Evolutionary conservation across 2,113 vertebrate species (phyloP).

Genomic region (Diglossa brunneiventris): DNA sequence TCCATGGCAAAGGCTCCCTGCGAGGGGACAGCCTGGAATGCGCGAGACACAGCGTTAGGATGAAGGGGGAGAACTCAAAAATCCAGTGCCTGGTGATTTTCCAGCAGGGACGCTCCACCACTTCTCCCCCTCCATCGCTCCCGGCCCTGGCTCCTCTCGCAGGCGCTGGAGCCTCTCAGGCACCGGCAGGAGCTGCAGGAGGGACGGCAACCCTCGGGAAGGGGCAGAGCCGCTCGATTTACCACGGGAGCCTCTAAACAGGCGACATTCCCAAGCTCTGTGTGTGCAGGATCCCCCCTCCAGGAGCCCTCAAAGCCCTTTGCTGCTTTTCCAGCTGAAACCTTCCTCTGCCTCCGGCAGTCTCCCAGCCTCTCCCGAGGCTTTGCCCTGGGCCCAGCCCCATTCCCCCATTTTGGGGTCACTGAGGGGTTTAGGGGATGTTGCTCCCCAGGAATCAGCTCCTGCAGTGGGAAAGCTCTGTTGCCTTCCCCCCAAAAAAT

Average conservation of each 20-base stretch:
- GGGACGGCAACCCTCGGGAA: not conserved
- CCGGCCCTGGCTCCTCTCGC: not conserved
- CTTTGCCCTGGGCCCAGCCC: not conserved
- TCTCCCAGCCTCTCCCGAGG: not conserved
- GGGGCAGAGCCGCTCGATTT: not conserved
- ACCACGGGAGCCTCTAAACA: rapidly evolving
- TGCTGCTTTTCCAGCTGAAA: not conserved
- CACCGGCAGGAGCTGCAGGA: not conserved
- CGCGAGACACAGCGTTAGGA: rapidly evolving
- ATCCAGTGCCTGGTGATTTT: rapidly evolving
- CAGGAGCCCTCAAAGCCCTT: not conserved
- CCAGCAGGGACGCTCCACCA: not conserved
- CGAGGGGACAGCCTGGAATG: not conserved
- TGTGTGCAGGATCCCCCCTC: rapidly evolving
- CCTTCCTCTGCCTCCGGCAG: not conserved
- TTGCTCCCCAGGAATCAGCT: not conserved
- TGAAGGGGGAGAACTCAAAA: rapidly evolving
- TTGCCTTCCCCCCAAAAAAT: rapidly evolving
- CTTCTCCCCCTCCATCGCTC: not conserved
- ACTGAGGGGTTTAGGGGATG: not conserved
- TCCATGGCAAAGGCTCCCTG: slow-evolving; percentile 14
- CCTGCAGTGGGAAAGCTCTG: not conserved
- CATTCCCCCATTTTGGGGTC: not conserved
- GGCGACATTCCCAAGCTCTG: not conserved
- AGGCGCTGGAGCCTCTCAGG: not conserved